A percentile compares a stretch with the other conserved stretches of the same genome.
Evolutionary conservation across 1,140 invertebrate species (phyloP).

Genomic region (Apis mellifera): DNA sequence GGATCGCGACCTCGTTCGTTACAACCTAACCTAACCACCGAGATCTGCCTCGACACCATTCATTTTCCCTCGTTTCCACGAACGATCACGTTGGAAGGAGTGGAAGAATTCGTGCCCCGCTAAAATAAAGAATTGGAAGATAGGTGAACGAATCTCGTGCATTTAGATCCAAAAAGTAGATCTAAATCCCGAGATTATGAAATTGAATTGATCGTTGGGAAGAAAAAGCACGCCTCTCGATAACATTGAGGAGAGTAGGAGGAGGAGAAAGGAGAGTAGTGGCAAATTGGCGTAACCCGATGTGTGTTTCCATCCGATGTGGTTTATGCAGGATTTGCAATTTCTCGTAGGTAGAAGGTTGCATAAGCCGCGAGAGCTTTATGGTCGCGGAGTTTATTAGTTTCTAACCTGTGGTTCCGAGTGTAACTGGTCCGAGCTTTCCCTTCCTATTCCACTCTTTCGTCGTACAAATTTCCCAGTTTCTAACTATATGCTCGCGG

Average conservation of each 20-base stretch:
- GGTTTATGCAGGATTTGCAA: slow-evolving; percentile 32
- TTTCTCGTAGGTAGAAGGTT: slow-evolving; percentile 3
- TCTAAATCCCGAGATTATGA: too few species aligned
- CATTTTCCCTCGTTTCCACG: too few species aligned
- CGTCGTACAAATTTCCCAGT: background rate
- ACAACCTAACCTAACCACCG: too few species aligned
- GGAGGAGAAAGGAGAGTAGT: background rate
- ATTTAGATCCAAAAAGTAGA: too few species aligned
- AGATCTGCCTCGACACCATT: too few species aligned
- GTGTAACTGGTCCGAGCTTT: slow-evolving; percentile 4
- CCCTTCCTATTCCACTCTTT: slow-evolving; percentile 4
- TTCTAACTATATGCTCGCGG: background rate
- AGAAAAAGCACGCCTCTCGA: background rate
- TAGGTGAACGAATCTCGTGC: too few species aligned
- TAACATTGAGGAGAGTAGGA: background rate
- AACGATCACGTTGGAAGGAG: too few species aligned
- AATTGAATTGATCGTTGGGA: background rate
- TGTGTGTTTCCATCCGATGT: slow-evolving; percentile 6
- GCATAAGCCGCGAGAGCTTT: slow-evolving; percentile 22
- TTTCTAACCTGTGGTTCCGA: slow-evolving; percentile 22
- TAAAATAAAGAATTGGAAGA: too few species aligned
- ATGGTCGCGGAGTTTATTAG: slow-evolving; percentile 34
- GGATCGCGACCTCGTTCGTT: too few species aligned
- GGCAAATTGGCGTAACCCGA: slow-evolving; percentile 3
- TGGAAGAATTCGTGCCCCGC: too few species aligned